phyloP scores from a whole-genome alignment of 2,888 invertebrate species.

The Taphrorychus bicolor region DNA sequence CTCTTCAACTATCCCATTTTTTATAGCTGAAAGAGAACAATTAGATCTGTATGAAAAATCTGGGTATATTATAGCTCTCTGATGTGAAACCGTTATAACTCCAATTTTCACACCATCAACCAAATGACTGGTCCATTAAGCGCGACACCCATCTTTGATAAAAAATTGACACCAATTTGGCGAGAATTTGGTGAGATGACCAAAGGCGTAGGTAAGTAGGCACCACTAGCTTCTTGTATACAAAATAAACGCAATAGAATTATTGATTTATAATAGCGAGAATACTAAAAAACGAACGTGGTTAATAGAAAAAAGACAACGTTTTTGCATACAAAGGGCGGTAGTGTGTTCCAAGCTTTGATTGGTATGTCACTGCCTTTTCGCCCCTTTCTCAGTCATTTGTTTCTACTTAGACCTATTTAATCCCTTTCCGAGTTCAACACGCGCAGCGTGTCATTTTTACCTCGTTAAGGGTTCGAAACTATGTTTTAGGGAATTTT shows the following conservation, averaged over 20 bases:
- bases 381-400: constrained; percentile 22
- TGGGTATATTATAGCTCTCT: not conserved
- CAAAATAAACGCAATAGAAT: no score
- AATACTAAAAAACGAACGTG: no score
- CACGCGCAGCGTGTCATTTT: constrained; percentile 37
- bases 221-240: no score
- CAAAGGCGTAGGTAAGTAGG: no score
- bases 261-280: no score
- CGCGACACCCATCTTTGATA: not conserved
- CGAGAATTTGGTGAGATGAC: constrained; percentile 10
- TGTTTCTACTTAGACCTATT: constrained; percentile 39
- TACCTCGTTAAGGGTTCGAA: constrained; percentile 31
- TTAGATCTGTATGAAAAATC: no score
- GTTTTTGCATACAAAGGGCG: no score
- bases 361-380: not conserved
- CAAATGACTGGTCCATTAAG: not conserved
- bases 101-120: constrained; percentile 9
- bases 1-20: no score
- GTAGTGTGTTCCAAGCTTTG: no score
- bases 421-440: constrained; percentile 31
- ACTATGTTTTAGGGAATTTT: constrained; percentile 11
- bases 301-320: no score
- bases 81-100: constrained; percentile 1
- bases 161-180: not conserved
- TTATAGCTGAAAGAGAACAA: no score